Conservation (phyloP, 2,113 vertebrate genomes). For the Lutjanus erythropterus region DNA sequence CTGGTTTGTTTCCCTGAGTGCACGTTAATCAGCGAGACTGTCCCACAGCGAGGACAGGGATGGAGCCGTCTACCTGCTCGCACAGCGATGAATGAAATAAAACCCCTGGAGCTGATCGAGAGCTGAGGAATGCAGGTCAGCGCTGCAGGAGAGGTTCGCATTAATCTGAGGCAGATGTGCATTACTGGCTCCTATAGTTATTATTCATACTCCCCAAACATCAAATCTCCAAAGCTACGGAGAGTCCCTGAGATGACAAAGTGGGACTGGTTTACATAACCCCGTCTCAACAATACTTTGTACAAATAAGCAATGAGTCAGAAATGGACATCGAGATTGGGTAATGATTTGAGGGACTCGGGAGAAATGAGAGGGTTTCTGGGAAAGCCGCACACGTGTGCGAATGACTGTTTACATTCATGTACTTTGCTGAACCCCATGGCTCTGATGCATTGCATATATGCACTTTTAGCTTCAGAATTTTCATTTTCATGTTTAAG, state of each 20-base stretch:
- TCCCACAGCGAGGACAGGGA: slow-evolving; percentile 52
- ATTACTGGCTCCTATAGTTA: slow-evolving; percentile 79
- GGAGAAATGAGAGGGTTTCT: slow-evolving; percentile 60
- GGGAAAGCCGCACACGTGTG: slow-evolving; percentile 53
- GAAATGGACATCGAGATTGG: slow-evolving; percentile 67
- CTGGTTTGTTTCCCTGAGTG: slow-evolving; percentile 20
- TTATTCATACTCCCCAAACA: slow-evolving; percentile 82
- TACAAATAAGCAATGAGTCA: slow-evolving; percentile 79
- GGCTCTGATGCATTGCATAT: slow-evolving; percentile 5
- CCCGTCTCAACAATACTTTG: slow-evolving; percentile 79
- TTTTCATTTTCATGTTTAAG: slow-evolving; percentile 27
- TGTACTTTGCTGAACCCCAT: slow-evolving; percentile 25
- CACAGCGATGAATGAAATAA: slow-evolving; percentile 73
- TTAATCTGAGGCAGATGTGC: slow-evolving; percentile 84
- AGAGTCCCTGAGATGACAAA: slow-evolving; percentile 78
- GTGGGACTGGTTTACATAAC: slow-evolving; percentile 83
- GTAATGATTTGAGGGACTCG: slow-evolving; percentile 70
- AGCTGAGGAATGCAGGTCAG: slow-evolving; percentile 79
- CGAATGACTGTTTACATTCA: slow-evolving; percentile 50
- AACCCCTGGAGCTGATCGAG: slow-evolving; percentile 73
- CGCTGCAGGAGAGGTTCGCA: slow-evolving; percentile 75
- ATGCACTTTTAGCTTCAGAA: background rate
- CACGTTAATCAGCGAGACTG: slow-evolving; percentile 39
- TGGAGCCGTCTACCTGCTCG: slow-evolving; percentile 72
- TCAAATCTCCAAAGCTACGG: slow-evolving; percentile 66